phyloP scores from a whole-genome alignment of 2,113 vertebrate genomes.

The Brachionichthys hirsutus region DNA sequence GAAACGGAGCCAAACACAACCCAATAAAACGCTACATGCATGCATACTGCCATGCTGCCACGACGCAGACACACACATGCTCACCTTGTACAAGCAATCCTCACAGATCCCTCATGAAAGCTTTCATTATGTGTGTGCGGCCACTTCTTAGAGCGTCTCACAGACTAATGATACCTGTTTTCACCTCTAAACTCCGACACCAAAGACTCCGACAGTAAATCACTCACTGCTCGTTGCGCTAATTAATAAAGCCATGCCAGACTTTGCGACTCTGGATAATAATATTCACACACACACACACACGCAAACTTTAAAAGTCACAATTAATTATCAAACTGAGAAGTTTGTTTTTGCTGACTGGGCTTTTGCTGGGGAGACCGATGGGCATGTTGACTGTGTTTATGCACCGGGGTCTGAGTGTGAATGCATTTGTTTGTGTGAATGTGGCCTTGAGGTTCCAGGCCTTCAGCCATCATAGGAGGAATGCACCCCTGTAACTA shows the following conservation, averaged over 20 bases:
- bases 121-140: constrained; percentile 65
- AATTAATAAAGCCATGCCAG: constrained; percentile 71
- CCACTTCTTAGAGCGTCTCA: constrained; percentile 62
- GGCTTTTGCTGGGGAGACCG: constrained; percentile 5
- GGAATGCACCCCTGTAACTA: constrained; percentile 64
- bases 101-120: constrained; percentile 66
- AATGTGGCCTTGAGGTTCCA: constrained; percentile 40
- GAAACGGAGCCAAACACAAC: not conserved
- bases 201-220: constrained; percentile 72
- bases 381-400: constrained; percentile 17
- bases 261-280: constrained; percentile 68
- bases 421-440: constrained; percentile 10
- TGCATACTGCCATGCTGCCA: not conserved
- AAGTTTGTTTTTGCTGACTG: constrained; percentile 46
- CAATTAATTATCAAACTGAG: constrained; percentile 53
- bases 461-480: constrained; percentile 45
- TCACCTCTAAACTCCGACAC: constrained; percentile 69
- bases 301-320: constrained; percentile 69
- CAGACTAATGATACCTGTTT: constrained; percentile 73
- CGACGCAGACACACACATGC: constrained; percentile 23
- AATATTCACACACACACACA: constrained; percentile 52
- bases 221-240: constrained; percentile 56
- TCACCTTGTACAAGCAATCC: constrained; percentile 33
- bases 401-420: constrained; percentile 10
- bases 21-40: not conserved